phyloP scores from a whole-genome alignment of 2,888 invertebrate species.

The Stenichneumon culpator region DNA sequence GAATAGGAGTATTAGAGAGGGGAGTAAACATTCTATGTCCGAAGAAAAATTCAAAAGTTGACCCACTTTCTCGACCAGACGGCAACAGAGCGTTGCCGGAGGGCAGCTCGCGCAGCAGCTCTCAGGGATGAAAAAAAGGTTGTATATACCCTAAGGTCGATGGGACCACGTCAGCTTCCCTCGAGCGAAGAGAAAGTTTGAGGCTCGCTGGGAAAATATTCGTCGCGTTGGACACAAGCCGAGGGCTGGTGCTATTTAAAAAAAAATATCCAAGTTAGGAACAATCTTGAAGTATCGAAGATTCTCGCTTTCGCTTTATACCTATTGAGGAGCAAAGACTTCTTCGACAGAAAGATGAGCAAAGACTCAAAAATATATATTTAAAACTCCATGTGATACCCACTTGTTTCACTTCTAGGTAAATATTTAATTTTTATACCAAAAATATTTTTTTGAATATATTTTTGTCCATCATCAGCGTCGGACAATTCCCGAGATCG shows the following conservation, averaged over 20 bases:
- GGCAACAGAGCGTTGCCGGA: not conserved
- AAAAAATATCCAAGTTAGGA: not conserved
- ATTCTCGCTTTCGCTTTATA: not conserved
- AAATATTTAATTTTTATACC: too few species aligned
- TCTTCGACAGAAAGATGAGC: not conserved
- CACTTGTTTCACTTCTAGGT: not conserved
- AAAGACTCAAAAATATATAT: not conserved
- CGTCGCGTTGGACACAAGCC: slow-evolving; percentile 11
- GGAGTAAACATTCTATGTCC: slow-evolving; percentile 18
- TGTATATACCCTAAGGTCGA: slow-evolving; percentile 40
- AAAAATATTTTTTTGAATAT: too few species aligned
- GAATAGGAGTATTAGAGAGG: slow-evolving; percentile 8
- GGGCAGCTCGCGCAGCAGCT: slow-evolving; percentile 34
- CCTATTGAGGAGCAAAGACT: not conserved
- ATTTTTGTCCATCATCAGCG: not conserved
- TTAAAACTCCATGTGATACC: too few species aligned
- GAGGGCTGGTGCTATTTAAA: not conserved
- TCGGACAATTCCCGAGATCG: not conserved
- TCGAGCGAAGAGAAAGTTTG: slow-evolving; percentile 59
- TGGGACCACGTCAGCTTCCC: slow-evolving; percentile 42
- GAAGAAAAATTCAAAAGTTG: slow-evolving; percentile 53
- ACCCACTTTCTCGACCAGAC: slow-evolving; percentile 54
- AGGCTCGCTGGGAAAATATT: slow-evolving; percentile 49
- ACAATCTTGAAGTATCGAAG: not conserved
- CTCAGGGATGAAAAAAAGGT: slow-evolving; percentile 49